phyloP scores from a whole-genome alignment of 1,140 invertebrate genomes.

The Lineus longissimus region DNA sequence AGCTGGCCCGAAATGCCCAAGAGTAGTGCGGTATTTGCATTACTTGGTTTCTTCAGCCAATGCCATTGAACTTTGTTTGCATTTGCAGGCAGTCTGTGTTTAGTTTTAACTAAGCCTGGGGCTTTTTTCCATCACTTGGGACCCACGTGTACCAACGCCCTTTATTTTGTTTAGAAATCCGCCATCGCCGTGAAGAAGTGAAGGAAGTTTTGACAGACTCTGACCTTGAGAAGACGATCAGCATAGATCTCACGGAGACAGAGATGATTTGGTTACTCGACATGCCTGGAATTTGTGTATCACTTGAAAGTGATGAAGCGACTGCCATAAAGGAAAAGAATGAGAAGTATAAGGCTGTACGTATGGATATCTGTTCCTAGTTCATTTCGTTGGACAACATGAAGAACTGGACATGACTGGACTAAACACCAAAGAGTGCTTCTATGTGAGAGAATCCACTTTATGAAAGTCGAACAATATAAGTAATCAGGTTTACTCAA shows the following conservation, averaged over 20 bases:
- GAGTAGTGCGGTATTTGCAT: too few relatives aligned
- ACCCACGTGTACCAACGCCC: background rate
- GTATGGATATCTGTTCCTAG: background rate
- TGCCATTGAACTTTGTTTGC: too few relatives aligned
- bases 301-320: slow-evolving; percentile 42
- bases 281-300: slow-evolving; percentile 42
- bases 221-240: slow-evolving; percentile 41
- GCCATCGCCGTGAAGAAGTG: slow-evolving; percentile 38
- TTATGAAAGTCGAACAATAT: too few relatives aligned
- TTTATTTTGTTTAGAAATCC: slow-evolving; percentile 25
- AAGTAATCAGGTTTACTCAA: background rate
- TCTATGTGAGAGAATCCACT: too few relatives aligned
- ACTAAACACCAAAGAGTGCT: too few relatives aligned
- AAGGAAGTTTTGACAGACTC: slow-evolving; percentile 38
- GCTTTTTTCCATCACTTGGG: too few relatives aligned
- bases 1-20: too few relatives aligned
- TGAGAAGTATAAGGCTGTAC: slow-evolving; percentile 44
- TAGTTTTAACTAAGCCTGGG: slow-evolving; percentile 6
- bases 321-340: slow-evolving; percentile 33
- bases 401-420: background rate
- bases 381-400: background rate
- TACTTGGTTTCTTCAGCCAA: too few relatives aligned
- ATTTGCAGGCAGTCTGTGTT: background rate
- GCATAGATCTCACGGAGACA: slow-evolving; percentile 45
- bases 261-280: slow-evolving; percentile 50